These are phyloP conservation scores for Eulithis testata DNA, from an alignment of 2,888 invertebrate species.

Conservation along the genomic window DNA sequence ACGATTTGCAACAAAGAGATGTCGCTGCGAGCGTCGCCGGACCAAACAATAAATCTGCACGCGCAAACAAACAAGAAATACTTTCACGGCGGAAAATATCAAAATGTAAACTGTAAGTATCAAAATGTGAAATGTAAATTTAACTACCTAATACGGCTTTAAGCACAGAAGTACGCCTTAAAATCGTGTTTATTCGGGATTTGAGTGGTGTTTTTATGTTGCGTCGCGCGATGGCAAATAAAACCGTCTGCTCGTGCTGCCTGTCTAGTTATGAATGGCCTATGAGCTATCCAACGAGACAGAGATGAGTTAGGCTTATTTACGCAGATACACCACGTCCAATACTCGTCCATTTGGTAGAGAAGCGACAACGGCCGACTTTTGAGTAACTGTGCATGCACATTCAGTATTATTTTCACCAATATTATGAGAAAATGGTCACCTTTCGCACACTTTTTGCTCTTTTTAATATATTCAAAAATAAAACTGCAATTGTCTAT, in stretches of 20 bases:
- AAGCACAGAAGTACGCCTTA: conserved; percentile 71
- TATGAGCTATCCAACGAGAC: conserved; percentile 64
- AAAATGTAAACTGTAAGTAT: conserved; percentile 78
- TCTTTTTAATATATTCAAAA: too few species aligned
- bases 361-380: too few species aligned
- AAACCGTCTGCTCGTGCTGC: conserved; percentile 75
- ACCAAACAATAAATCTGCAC: conserved; percentile 69
- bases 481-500: too few species aligned
- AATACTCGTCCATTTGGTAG: neutral
- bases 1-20: conserved; percentile 72
- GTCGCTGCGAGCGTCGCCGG: conserved; percentile 60
- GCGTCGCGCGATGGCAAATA: conserved; percentile 73
- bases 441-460: too few species aligned
- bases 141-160: conserved; percentile 80
- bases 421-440: too few species aligned
- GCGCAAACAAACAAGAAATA: conserved; percentile 69
- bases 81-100: conserved; percentile 81
- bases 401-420: too few species aligned
- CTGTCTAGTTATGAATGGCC: conserved; percentile 75
- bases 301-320: conserved; percentile 49
- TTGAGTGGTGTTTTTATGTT: conserved; percentile 80
- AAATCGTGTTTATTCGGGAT: conserved; percentile 77
- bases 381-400: too few species aligned
- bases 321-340: conserved; percentile 44
- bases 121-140: conserved; percentile 82